Conservation (phyloP, 2,113 vertebrate genomes). For the Capreolus pygargus region DNA sequence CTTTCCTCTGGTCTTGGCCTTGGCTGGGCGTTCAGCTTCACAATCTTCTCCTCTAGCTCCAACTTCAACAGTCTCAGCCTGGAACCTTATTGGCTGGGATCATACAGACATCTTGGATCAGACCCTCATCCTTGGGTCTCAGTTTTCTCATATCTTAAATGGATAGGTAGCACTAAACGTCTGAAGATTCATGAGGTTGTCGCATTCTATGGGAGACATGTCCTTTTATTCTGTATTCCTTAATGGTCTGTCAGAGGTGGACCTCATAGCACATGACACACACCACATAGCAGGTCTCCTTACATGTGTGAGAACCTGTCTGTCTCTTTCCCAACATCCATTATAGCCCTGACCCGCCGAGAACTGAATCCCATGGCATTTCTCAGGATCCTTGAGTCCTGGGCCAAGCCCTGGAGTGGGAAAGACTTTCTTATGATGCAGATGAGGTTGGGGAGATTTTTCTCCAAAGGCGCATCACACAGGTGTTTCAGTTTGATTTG, state of each 20-base stretch:
- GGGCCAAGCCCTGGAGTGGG: neutral
- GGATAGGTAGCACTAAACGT: neutral
- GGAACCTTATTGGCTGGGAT: neutral
- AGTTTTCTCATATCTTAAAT: neutral
- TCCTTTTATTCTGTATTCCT: neutral
- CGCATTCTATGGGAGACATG: too few species aligned
- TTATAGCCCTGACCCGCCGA: too few species aligned
- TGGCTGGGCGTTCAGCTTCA: neutral
- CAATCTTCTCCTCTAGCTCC: neutral
- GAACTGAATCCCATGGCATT: neutral
- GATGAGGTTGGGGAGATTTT: neutral
- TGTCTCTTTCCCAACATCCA: neutral
- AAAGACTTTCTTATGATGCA: neutral
- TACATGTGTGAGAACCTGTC: accelerated
- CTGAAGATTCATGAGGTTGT: neutral
- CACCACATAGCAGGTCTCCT: neutral
- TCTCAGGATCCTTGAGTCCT: neutral
- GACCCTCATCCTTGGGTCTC: neutral
- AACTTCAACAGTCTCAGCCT: neutral
- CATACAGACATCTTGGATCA: accelerated
- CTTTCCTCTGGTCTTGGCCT: too few species aligned
- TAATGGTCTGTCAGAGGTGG: too few species aligned
- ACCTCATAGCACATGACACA: accelerated
- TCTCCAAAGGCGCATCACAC: neutral
- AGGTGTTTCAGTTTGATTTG: neutral